These are phyloP conservation scores for Otolemur garnettii DNA, from an alignment of 2,113 vertebrate species.

Conservation along the genomic window DNA sequence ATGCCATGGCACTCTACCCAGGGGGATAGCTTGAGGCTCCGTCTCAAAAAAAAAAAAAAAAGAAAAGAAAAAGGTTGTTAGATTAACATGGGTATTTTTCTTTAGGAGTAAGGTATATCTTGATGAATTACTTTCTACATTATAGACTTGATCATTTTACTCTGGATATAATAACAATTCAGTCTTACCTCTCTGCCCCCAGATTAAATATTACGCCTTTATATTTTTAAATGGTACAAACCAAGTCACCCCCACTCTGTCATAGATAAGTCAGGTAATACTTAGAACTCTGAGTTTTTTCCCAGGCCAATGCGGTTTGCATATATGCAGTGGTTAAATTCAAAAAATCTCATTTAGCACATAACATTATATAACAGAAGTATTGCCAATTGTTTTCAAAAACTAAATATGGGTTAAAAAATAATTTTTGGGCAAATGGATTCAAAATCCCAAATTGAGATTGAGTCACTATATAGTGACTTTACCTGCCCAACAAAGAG, in stretches of 20 bases:
- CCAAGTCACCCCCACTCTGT: background rate
- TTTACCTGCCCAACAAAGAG: background rate
- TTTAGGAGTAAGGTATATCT: background rate
- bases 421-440: background rate
- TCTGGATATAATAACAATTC: background rate
- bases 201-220: background rate
- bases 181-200: background rate
- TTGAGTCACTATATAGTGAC: background rate
- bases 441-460: background rate
- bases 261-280: background rate
- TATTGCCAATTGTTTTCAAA: background rate
- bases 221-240: background rate
- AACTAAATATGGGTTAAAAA: background rate
- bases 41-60: too few relatives aligned
- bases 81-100: background rate
- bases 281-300: background rate
- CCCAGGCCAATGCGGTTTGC: background rate
- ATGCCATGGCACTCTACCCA: too few relatives aligned
- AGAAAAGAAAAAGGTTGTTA: too few relatives aligned
- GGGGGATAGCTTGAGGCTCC: too few relatives aligned
- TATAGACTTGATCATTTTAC: background rate
- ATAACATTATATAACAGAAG: background rate
- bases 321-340: background rate
- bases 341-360: background rate
- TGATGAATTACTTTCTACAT: background rate